Evolutionary conservation across 2,797 vertebrate species (phyloP), one percentile per base, ranked within the genome.

Genomic region (Dryobates pubescens): DNA sequence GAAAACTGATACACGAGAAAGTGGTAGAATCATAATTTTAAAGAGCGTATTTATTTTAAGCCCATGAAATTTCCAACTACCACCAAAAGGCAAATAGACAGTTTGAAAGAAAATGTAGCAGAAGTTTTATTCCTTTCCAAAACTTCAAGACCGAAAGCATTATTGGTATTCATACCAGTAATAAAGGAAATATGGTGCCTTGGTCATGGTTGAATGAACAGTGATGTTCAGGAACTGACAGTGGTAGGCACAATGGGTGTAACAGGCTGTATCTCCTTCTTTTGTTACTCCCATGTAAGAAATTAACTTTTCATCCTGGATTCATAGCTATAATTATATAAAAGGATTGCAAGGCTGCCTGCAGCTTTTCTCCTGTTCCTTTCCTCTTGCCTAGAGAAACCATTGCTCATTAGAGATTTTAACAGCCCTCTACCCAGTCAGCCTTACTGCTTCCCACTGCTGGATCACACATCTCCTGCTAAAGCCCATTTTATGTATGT

Each of bases 401-500:
- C 45, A 9, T 22, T 32, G 19, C 51, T 70, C n/a, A 1, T 57
- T 62, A 68, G 49, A 58, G 54, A 45, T 64, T 81, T 88, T 75
- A 84, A 76, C 41, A 82, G 45, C 49, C 41, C 18, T 34, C 11
- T 58, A 22, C 38, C 19, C 49, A 65, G 80, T 14, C 59, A 17
- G 36, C 23, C 41, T 56, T 54, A 51, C 64, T 1, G 5, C 30
- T 86, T 18, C 23, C 10, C 22, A 11, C 36, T 30, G 41, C 53
- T 74, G 51, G 32, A 77, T 81, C 72, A 87, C 32, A 9, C 13
- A 3, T 58, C 58, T 72, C 29, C 70, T 58, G 12, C 51, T 67
- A 88, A 83, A 92, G 58, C 4, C n/a, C 23, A 12, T 86, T 90
- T 90, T 91, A 64, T n/a, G 13, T 32, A 16, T 43, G 71, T 88